Base-by-base conservation (phyloP, 2,113 vertebrate genomes). In the Podarcis muralis region DNA sequence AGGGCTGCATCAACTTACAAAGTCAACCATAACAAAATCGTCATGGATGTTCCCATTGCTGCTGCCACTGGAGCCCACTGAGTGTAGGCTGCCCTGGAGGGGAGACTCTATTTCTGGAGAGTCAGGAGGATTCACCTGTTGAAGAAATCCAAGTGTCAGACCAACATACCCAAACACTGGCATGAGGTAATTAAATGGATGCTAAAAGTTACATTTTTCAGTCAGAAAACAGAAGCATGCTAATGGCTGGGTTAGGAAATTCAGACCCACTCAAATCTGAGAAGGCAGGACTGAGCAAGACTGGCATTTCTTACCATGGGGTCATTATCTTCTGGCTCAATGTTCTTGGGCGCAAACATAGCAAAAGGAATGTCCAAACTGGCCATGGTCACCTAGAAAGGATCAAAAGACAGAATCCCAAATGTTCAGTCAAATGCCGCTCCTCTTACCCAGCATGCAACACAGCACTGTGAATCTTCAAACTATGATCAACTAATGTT, bases 21-120 rank as follows among this genome's bases (percentile, higher is more conserved):
- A 99, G 94, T 99, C 98, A 0, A 99, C 96, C 98, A 99, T 99
- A 88, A 99, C 98, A 16, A 99, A 99, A 96, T 99, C 99, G 0
- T 99, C 99, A 0, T 99, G 98, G 35, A 96, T 93, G 83, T 97
- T 98, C 62, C 97, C 98, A 1, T 96, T 94, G 93, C 97, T 98
- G 89, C 97, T 97, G 11, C 97, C 97, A 20, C 98, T 98, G 77
- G 98, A 99, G 94, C 97, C 98, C 82, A 98, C 96, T 0, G 99
- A 99, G 90, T 98, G 98, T 86, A 99, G 97, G 93, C 98, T 99
- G 94, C 97, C 97, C 86, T 99, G 98, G 48, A 99, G 97, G 59
- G 98, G 99, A 59, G 99, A 99, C 0, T 96, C 96, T 3, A 96
- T 94, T 48, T 96, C 95, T 25, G 99, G 99, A 20, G 98, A 99